A percentile compares a stretch with the other conserved stretches of the same genome.
Evolutionary conservation across 2,797 vertebrate species (phyloP).

Genomic region (Anas bahamensis): DNA sequence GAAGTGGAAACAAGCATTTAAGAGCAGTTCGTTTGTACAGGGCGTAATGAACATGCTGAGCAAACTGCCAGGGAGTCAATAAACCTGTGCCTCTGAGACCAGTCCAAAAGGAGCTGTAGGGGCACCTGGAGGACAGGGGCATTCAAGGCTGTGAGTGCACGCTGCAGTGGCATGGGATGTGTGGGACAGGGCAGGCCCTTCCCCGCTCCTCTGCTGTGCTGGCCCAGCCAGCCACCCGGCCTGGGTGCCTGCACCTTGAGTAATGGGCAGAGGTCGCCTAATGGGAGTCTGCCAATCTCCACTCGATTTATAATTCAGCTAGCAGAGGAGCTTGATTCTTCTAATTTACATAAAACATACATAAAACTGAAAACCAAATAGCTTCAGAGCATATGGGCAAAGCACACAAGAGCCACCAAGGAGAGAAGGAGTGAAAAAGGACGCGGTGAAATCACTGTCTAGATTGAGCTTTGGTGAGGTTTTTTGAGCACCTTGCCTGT

Average conservation of each 20-base stretch:
- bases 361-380: slow-evolving; percentile 42
- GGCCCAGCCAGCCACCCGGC: not conserved
- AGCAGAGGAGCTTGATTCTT: slow-evolving; percentile 19
- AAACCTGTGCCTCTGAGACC: not conserved
- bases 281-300: slow-evolving; percentile 17
- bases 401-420: slow-evolving; percentile 10
- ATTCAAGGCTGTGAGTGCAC: not conserved
- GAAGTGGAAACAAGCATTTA: not conserved
- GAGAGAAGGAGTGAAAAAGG: not conserved
- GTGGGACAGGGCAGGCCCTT: not conserved
- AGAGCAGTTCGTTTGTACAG: slow-evolving; percentile 18
- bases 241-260: slow-evolving; percentile 34
- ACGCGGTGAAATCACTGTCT: not conserved
- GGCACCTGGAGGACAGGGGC: not conserved
- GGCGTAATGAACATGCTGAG: not conserved
- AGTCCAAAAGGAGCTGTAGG: not conserved
- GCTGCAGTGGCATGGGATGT: too few relatives aligned
- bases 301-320: slow-evolving; percentile 60
- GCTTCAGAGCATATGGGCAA: slow-evolving; percentile 33
- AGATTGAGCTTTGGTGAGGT: not conserved
- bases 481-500: not conserved
- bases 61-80: not conserved
- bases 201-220: not conserved
- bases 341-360: slow-evolving; percentile 50
- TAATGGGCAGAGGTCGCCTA: not conserved